Evolutionary conservation across 2,888 invertebrate species (phyloP), one percentile per base, ranked within the genome.

Genomic region (Crematogaster levior): DNA sequence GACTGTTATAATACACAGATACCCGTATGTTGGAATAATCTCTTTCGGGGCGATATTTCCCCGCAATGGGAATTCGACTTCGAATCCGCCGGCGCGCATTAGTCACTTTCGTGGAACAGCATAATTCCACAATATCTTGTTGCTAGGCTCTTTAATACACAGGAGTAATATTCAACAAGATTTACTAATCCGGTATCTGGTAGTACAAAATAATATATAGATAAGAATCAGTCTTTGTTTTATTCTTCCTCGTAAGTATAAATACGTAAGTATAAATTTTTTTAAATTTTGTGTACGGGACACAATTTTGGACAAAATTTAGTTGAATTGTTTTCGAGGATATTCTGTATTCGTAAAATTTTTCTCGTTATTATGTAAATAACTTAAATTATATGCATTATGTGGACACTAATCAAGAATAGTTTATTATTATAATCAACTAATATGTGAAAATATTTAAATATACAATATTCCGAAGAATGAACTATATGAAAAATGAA

Each of bases 21-120:
- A 51, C 12, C 46, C 37, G 48, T 37, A n/a, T 1, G 7, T 21
- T 7, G 37, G 9, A 27, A 65, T 37, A 48, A 37, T 21, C 51
- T 27, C 10, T 65, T 65, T 40, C 6, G 40, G n/a, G 10, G 7
- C 46, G 56, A 43, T 37, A 61, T 61, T 21, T 46, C 34, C 7
- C 18, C 18, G 21, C 18, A 24, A 74, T 12, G 10, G 18, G 34
- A 61, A 61, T 61, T 74, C 18, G 60, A 60, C 73, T 60, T 73
- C 9, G 46, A 73, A 21, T 30, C 27, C 30, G 30, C 6, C n/a
- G 30, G 15, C 30, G 60, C 34, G 46, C 34, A 24, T 58, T 60
- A 60, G 21, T 70, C 53, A 37, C 9, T 70, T 34, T 70, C 18
- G 37, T 46, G 51, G 27, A 66, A 56, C 58, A 60, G 24, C 0